Conservation (phyloP, 2,113 vertebrate species). For the Psittacus erithacus region DNA sequence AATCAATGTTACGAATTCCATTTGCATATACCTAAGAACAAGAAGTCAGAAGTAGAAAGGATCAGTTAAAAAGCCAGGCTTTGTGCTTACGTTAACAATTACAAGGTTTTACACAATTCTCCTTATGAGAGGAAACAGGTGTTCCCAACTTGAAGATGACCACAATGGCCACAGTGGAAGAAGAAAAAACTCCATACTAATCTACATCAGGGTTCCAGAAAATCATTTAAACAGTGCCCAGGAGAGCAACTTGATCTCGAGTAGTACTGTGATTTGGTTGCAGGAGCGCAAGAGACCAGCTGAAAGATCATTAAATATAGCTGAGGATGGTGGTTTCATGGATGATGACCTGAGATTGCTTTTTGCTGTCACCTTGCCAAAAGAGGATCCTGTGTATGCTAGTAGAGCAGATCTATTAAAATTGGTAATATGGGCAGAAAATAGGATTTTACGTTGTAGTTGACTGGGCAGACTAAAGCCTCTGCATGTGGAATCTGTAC, state of each 20-base stretch:
- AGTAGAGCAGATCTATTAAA: not conserved
- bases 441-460: not conserved
- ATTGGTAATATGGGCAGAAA: not conserved
- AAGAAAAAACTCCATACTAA: not conserved
- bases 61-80: not conserved
- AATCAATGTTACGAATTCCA: constrained; percentile 97
- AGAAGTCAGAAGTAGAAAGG: not conserved
- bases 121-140: not conserved
- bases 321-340: not conserved
- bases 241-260: not conserved
- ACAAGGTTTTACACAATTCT: not conserved
- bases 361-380: not conserved
- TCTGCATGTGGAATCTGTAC: not conserved
- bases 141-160: not conserved
- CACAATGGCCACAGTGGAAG: rapidly evolving
- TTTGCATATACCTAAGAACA: constrained; percentile 91
- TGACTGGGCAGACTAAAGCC: not conserved
- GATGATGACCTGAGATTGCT: not conserved
- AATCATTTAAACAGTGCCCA: not conserved
- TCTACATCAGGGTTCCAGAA: not conserved
- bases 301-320: not conserved
- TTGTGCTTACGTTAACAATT: not conserved
- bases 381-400: not conserved
- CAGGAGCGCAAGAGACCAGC: not conserved
- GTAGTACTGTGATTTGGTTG: not conserved